Evolutionary conservation across 1,140 invertebrate genomes (phyloP).

Genomic region (Trichomalopsis sarcophagae): DNA sequence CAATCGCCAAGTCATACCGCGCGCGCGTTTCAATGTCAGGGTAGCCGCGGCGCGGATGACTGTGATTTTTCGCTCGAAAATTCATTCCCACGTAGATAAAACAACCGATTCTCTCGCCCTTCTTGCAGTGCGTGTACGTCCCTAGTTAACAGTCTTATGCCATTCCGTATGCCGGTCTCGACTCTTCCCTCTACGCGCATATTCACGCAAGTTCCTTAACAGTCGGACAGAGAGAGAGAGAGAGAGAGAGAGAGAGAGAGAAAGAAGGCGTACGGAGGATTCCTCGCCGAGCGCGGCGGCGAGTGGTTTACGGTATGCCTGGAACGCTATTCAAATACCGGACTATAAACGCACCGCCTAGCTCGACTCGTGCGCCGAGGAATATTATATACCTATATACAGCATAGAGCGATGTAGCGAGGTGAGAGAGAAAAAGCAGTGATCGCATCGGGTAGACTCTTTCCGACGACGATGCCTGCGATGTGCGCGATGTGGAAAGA

Average conservation of each 20-base stretch:
- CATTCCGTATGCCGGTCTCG: no score
- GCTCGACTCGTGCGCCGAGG: not conserved
- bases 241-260: not conserved
- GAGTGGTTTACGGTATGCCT: constrained; percentile 39
- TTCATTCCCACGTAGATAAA: no score
- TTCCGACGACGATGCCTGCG: not conserved
- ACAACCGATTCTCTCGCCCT: not conserved
- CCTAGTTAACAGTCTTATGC: no score
- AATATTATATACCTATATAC: not conserved
- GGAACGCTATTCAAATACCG: constrained; percentile 49
- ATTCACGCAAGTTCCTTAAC: constrained; percentile 20
- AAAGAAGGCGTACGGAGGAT: constrained; percentile 10
- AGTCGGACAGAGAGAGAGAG: not conserved
- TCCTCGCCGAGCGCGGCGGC: not conserved
- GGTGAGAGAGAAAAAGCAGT: not conserved
- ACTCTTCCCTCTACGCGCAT: not conserved
- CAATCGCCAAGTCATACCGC: no score
- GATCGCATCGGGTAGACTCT: not conserved
- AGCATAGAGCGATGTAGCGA: not conserved
- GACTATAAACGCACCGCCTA: constrained; percentile 25
- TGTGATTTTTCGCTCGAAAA: no score
- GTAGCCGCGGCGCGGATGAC: no score
- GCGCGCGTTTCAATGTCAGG: no score
- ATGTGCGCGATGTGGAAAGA: not conserved
- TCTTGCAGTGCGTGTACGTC: not conserved